phyloP scores from a whole-genome alignment of 1,140 invertebrate species.

The Anoplolepis gracilipes region DNA sequence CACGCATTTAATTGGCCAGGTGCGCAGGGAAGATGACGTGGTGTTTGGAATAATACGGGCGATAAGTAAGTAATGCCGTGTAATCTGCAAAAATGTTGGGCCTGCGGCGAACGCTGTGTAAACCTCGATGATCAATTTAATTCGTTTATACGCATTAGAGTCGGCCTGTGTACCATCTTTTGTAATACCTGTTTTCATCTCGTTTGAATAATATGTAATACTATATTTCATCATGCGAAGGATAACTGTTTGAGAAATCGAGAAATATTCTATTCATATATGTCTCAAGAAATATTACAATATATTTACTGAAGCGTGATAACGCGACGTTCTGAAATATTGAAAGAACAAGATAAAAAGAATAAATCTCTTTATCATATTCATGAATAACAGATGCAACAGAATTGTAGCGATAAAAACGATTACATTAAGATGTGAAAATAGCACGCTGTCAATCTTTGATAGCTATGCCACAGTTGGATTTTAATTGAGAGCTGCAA shows the following conservation, averaged over 20 bases:
- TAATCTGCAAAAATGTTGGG: constrained; percentile 37
- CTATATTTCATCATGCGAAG: constrained; percentile 1
- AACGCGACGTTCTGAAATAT: background rate
- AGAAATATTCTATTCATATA: constrained; percentile 2
- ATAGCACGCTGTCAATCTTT: constrained; percentile 20
- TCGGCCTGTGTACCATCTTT: background rate
- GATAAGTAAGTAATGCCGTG: constrained; percentile 53
- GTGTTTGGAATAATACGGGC: constrained; percentile 49
- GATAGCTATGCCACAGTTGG: background rate
- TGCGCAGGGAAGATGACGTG: constrained; percentile 40
- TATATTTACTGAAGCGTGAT: background rate
- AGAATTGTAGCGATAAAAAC: background rate
- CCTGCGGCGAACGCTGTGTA: background rate
- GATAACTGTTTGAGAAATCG: background rate
- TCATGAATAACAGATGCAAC: background rate
- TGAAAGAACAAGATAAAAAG: background rate
- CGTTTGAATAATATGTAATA: constrained; percentile 51
- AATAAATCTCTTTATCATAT: background rate
- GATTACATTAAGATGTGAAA: constrained; percentile 27
- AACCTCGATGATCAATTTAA: constrained; percentile 30
- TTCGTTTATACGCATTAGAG: constrained; percentile 20
- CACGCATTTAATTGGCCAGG: constrained; percentile 68
- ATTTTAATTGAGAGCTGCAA: constrained; percentile 54
- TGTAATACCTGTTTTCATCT: background rate
- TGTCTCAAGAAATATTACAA: background rate